Conservation (phyloP, 1,140 invertebrate genomes). For the Ceratina calcarata region DNA sequence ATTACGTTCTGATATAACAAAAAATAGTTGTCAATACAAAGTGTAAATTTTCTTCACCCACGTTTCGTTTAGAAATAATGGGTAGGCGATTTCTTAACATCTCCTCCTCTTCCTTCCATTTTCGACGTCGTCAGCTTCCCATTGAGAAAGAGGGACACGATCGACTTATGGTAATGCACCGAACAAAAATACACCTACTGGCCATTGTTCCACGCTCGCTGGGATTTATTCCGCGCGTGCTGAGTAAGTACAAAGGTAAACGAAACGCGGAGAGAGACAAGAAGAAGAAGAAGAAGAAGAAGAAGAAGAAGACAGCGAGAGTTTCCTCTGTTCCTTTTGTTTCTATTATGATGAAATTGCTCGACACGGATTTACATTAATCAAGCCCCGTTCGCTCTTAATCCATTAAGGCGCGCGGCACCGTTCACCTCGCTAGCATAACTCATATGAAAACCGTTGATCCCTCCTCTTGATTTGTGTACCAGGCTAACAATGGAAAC, state of each 20-base stretch:
- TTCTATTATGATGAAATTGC: constrained; percentile 23
- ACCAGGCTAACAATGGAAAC: not conserved
- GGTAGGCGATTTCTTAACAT: constrained; percentile 30
- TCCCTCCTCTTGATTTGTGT: not conserved
- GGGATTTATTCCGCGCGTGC: constrained; percentile 46
- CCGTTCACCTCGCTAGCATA: not conserved
- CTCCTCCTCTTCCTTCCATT: constrained; percentile 8
- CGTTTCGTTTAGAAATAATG: constrained; percentile 39
- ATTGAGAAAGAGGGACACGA: constrained; percentile 53
- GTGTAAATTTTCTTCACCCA: not conserved
- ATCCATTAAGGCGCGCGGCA: not conserved
- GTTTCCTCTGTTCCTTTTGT: constrained; percentile 18
- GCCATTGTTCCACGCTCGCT: constrained; percentile 59
- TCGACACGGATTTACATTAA: constrained; percentile 28
- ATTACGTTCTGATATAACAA: no score
- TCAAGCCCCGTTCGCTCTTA: constrained; percentile 10
- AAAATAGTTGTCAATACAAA: not conserved
- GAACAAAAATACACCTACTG: constrained; percentile 64
- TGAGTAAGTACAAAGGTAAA: constrained; percentile 31
- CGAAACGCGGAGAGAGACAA: not conserved
- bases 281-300: constrained; percentile 8
- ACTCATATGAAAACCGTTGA: not conserved
- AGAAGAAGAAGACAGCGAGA: constrained; percentile 25
- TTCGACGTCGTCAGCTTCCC: constrained; percentile 32
- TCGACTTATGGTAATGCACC: constrained; percentile 65